Evolutionary conservation across 2,113 vertebrate genomes (phyloP).

Genomic region (Cnemophilus loriae): DNA sequence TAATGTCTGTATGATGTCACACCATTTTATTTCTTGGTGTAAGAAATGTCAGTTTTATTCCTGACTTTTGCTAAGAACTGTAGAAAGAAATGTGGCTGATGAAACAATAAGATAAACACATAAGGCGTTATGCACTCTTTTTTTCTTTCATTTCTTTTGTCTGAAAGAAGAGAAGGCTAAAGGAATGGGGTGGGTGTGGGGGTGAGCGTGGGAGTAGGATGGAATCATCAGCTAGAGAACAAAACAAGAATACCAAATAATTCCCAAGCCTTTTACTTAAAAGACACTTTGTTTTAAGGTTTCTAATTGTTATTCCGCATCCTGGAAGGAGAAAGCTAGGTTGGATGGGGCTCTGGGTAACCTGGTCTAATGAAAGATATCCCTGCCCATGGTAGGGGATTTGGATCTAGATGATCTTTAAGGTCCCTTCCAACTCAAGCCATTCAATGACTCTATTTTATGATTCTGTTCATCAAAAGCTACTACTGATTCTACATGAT

Average conservation of each 20-base stretch:
- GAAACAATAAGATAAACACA: neutral
- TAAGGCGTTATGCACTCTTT: neutral
- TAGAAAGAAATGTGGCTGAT: neutral
- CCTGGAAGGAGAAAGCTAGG: neutral
- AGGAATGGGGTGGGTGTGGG: neutral
- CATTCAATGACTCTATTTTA: neutral
- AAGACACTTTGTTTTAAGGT: neutral
- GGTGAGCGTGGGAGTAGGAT: neutral
- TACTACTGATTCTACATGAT: neutral
- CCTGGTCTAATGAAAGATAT: neutral
- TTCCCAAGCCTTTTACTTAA: neutral
- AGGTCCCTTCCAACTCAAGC: neutral
- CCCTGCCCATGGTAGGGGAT: accelerated
- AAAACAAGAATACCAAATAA: neutral
- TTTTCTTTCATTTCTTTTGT: neutral
- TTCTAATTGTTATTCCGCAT: neutral
- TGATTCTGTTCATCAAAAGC: neutral
- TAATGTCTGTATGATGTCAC: neutral
- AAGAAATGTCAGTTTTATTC: neutral
- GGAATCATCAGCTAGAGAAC: neutral
- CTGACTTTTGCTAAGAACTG: neutral
- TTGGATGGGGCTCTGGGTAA: neutral
- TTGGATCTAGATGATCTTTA: neutral
- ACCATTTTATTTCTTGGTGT: neutral
- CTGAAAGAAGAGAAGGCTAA: neutral